Percentiles rank a stretch among this genome's conserved stretches.
Evolutionary conservation across 2,888 invertebrate genomes (phyloP).

Genomic region (Erebia epiphron): DNA sequence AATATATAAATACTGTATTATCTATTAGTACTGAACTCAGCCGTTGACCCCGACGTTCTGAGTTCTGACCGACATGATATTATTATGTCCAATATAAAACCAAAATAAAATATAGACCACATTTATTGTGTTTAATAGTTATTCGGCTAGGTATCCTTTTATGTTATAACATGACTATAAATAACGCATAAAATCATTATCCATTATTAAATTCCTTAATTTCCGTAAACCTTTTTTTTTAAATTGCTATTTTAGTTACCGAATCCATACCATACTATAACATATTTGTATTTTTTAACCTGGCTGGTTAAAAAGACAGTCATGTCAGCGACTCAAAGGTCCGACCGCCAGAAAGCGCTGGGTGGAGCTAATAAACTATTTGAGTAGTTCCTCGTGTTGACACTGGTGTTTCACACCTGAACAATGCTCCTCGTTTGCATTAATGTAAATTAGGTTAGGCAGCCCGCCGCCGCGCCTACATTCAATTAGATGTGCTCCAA

Average conservation of each 20-base stretch:
- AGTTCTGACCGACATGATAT: slow-evolving; percentile 56
- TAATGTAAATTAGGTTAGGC: slow-evolving; percentile 83
- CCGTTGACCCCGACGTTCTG: slow-evolving; percentile 68
- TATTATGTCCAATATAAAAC: background rate
- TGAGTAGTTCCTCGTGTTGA: slow-evolving; percentile 80
- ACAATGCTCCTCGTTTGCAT: slow-evolving; percentile 83
- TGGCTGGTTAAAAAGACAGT: no score
- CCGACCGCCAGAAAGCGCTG: slow-evolving; percentile 74
- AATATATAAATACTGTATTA: no score
- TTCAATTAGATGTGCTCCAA: slow-evolving; percentile 79
- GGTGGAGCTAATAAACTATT: slow-evolving; percentile 83
- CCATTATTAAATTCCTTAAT: no score
- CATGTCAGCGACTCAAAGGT: slow-evolving; percentile 73
- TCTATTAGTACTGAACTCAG: slow-evolving; percentile 49
- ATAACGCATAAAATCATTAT: no score
- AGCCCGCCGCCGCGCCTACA: slow-evolving; percentile 71
- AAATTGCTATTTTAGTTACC: no score
- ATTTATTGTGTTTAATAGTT: background rate
- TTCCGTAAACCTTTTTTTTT: no score
- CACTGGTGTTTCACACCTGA: slow-evolving; percentile 83
- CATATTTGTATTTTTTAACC: no score
- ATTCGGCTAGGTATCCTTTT: background rate
- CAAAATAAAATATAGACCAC: no score
- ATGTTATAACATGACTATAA: background rate
- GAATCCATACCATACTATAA: no score